phyloP scores from a whole-genome alignment of 2,113 vertebrate species.

The Barbus barbus region DNA sequence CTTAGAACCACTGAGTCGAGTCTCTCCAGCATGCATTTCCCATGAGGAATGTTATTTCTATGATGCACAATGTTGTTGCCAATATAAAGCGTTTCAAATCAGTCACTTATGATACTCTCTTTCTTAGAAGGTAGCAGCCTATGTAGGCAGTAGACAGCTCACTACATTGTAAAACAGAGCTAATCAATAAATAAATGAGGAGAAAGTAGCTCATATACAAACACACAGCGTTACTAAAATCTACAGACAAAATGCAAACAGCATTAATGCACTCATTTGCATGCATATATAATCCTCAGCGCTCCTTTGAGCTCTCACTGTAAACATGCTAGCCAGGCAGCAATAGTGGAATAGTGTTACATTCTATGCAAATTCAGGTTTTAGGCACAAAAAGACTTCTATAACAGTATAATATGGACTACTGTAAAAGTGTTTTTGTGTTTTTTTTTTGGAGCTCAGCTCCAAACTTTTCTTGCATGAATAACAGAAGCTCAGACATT shows the following conservation, averaged over 20 bases:
- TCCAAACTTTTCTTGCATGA: background rate
- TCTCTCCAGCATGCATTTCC: background rate
- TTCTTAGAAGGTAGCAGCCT: too few relatives aligned
- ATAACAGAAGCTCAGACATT: background rate
- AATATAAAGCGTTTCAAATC: background rate
- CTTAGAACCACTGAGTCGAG: too few relatives aligned
- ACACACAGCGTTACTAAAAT: background rate
- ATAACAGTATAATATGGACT: too few relatives aligned
- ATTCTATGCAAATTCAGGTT: background rate
- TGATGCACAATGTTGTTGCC: background rate
- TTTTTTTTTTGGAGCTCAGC: too few relatives aligned
- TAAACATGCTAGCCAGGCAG: background rate
- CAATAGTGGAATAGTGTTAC: background rate
- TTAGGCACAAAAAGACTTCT: background rate
- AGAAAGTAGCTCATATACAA: background rate
- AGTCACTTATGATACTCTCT: background rate
- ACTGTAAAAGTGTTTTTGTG: too few relatives aligned
- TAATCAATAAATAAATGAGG: slow-evolving; percentile 40
- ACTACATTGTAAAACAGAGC: background rate
- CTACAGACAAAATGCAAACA: background rate
- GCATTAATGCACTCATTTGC: background rate
- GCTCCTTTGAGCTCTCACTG: background rate
- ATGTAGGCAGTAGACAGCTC: background rate
- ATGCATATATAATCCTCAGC: background rate
- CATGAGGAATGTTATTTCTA: background rate